phyloP scores from a whole-genome alignment of 2,888 invertebrate genomes.

The Parelbella ahira region DNA sequence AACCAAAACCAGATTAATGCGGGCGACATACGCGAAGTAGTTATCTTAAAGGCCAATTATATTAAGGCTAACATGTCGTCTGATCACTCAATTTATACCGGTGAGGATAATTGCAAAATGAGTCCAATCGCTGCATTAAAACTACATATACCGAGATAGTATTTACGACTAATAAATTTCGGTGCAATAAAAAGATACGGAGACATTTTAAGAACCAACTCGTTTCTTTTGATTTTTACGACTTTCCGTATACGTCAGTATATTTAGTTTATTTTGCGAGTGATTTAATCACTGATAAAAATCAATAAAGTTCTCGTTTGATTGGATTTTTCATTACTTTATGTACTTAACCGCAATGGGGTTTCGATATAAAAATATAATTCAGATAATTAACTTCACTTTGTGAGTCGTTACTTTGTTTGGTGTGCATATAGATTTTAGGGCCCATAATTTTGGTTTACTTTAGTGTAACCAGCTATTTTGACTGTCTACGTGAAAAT shows the following conservation, averaged over 20 bases:
- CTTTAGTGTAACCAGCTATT: too few relatives aligned
- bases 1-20: too few relatives aligned
- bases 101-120: slow-evolving; percentile 49
- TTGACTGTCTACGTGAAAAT: too few relatives aligned
- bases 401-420: too few relatives aligned
- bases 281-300: slow-evolving; percentile 61
- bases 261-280: slow-evolving; percentile 40
- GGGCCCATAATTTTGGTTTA: too few relatives aligned
- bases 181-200: slow-evolving; percentile 57
- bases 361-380: too few relatives aligned
- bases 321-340: slow-evolving; percentile 3
- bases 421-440: too few relatives aligned
- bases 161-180: slow-evolving; percentile 69
- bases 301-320: slow-evolving; percentile 33
- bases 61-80: slow-evolving; percentile 11
- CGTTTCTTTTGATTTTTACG: slow-evolving; percentile 55
- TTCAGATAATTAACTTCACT: too few relatives aligned
- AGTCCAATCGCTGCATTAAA: slow-evolving; percentile 59
- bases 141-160: slow-evolving; percentile 50
- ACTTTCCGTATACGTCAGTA: slow-evolving; percentile 46
- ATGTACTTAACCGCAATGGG: slow-evolving; percentile 15
- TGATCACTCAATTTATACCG: slow-evolving; percentile 32
- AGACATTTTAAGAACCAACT: slow-evolving; percentile 56
- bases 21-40: not conserved
- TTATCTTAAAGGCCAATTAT: slow-evolving; percentile 5